phyloP scores from a whole-genome alignment of 2,113 vertebrate genomes.

The Oreochromis spilurus region DNA sequence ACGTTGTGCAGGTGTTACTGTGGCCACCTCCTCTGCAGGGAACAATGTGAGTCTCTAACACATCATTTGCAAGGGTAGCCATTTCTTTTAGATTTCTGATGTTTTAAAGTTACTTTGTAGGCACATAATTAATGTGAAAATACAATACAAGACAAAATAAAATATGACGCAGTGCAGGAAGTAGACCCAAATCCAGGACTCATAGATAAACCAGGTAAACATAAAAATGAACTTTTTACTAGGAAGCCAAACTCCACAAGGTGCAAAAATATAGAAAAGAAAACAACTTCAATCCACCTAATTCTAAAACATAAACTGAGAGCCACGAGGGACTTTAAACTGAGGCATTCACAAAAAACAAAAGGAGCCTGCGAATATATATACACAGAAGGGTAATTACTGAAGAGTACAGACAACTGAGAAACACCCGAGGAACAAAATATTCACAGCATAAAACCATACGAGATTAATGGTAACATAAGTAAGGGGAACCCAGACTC shows the following conservation, averaged over 20 bases:
- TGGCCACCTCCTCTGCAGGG: neutral
- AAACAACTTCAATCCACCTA: neutral
- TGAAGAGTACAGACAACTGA: neutral
- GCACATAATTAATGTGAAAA: neutral
- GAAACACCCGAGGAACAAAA: neutral
- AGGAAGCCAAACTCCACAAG: neutral
- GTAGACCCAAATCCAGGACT: neutral
- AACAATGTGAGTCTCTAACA: neutral
- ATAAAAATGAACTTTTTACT: neutral
- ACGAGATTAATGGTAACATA: neutral
- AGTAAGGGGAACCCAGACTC: accelerated
- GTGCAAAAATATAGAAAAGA: neutral
- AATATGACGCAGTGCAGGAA: neutral
- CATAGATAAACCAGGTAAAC: neutral
- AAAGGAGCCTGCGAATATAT: accelerated
- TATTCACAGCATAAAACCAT: neutral
- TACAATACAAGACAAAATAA: neutral
- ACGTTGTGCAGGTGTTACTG: neutral
- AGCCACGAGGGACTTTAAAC: neutral
- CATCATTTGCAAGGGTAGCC: neutral
- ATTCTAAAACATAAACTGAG: neutral
- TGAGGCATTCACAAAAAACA: neutral
- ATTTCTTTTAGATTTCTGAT: neutral
- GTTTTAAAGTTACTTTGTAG: neutral
- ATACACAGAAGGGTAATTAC: neutral